Percentiles rank a stretch among this genome's conserved stretches.
These are phyloP conservation scores for Noturus placidus DNA, from an alignment of 2,113 vertebrate genomes.

Conservation along the genomic window DNA sequence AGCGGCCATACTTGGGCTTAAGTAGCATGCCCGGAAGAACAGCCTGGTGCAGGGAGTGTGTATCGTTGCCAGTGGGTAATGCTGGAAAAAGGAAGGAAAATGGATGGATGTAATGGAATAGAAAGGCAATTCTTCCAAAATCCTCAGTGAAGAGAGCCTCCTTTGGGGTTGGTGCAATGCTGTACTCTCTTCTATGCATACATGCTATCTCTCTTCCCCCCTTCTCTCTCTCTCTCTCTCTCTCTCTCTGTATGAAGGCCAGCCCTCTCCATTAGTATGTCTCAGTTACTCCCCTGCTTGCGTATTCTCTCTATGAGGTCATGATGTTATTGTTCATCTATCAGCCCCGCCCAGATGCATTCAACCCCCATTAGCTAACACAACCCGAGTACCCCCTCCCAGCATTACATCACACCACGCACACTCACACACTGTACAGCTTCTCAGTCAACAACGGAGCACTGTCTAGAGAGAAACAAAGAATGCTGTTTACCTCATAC, in stretches of 20 bases:
- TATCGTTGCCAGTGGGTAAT: slow-evolving; percentile 28
- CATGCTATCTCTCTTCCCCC: slow-evolving; percentile 51
- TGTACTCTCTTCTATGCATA: slow-evolving; percentile 64
- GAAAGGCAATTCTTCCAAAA: slow-evolving; percentile 50
- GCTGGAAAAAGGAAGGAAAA: slow-evolving; percentile 38
- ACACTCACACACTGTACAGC: slow-evolving; percentile 16
- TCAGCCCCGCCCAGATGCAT: slow-evolving; percentile 75
- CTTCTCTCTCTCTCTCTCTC: slow-evolving; percentile 16
- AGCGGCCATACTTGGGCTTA: slow-evolving; percentile 87
- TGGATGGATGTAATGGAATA: slow-evolving; percentile 51
- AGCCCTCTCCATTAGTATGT: slow-evolving; percentile 39
- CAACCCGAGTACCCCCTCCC: slow-evolving; percentile 60
- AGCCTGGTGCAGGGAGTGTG: slow-evolving; percentile 61
- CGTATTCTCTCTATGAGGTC: slow-evolving; percentile 75
- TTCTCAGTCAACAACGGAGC: not conserved
- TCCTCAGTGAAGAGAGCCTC: slow-evolving; percentile 60
- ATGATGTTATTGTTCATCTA: slow-evolving; percentile 70
- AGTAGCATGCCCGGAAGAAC: slow-evolving; percentile 82
- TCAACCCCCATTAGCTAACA: slow-evolving; percentile 70
- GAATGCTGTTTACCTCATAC: not conserved
- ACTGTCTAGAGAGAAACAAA: slow-evolving; percentile 12
- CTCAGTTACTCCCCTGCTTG: slow-evolving; percentile 48
- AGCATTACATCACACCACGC: slow-evolving; percentile 27
- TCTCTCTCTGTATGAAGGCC: slow-evolving; percentile 46
- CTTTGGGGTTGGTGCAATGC: slow-evolving; percentile 54